These are phyloP conservation scores for Terebella lapidaria DNA, from an alignment of 2,888 invertebrate species.

Conservation along the genomic window DNA sequence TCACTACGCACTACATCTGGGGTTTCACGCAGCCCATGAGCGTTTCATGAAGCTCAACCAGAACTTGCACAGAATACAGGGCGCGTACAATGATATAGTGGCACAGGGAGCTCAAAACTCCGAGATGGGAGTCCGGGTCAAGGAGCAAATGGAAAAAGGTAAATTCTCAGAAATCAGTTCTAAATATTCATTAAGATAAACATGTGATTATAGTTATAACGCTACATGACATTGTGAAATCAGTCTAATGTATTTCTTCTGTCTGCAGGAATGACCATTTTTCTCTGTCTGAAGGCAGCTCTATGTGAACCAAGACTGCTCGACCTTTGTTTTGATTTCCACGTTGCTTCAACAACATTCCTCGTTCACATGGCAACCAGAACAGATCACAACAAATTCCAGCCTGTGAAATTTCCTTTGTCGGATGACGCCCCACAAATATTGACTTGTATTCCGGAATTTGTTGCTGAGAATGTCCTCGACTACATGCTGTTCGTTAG, in stretches of 20 bases:
- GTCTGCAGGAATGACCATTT: slow-evolving; percentile 43
- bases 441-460: slow-evolving; percentile 74
- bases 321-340: slow-evolving; percentile 68
- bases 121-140: slow-evolving; percentile 53
- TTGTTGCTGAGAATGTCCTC: slow-evolving; percentile 80
- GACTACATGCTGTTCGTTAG: slow-evolving; percentile 69
- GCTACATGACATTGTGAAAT: too few species aligned
- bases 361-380: slow-evolving; percentile 71
- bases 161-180: too few species aligned
- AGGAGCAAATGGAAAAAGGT: slow-evolving; percentile 47
- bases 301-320: slow-evolving; percentile 72
- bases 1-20: slow-evolving; percentile 78
- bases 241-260: too few species aligned
- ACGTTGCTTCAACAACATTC: slow-evolving; percentile 79
- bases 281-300: slow-evolving; percentile 58
- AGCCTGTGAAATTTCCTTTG: slow-evolving; percentile 39
- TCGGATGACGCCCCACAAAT: slow-evolving; percentile 32
- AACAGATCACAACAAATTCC: slow-evolving; percentile 30
- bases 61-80: slow-evolving; percentile 68
- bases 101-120: slow-evolving; percentile 58
- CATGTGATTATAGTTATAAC: neutral
- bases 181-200: neutral
- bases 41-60: slow-evolving; percentile 37
- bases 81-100: slow-evolving; percentile 67
- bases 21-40: slow-evolving; percentile 57